Base-by-base conservation (phyloP, 2,888 invertebrate genomes). In the Tineola bisselliella region DNA sequence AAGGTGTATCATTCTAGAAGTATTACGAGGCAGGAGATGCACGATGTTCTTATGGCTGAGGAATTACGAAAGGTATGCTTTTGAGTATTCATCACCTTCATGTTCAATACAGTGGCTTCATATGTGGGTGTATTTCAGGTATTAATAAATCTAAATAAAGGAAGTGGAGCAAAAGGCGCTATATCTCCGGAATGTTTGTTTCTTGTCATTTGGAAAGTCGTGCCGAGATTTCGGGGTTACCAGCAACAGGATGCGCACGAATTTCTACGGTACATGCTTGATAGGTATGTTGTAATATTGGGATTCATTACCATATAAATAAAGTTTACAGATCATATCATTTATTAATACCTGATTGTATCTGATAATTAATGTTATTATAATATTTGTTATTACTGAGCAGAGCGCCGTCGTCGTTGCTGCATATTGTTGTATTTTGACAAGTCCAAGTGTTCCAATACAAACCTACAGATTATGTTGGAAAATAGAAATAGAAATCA, bases 191-290 rank as follows among this genome's bases (percentile, higher is more conserved):
- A 94, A 74, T 92, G 93, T 66, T 87, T 95, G 64, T 94, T 94
- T 73, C 88, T 92, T 59, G 93, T 94, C 57, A 93, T 94, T 63
- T 94, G 94, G 93, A 93, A 93, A 77, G 93, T 94, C 64, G 94
- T 94, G 65, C 94, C 94, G 59, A 84, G 94, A 69, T 94, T 94
- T 81, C 89, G 92, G 68, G 94, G 94, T 2, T 94, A 94, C 77
- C 94, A 94, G 69, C 95, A 95, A 72, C 94, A 95, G 72, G 95
- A 95, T 73, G 94, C 94, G 11, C 95, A 95, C 71, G 95, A 95
- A 79, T 95, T 95, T 75, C 88, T 95, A 69, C 89, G 94, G 8
- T 94, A 94, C 70, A 92, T 94, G 90, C 86, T 95, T 57, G 94
- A 95, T 75, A 89, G 94, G 79, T 88, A 48, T 12, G 43, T 43